Conservation (phyloP, 2,888 invertebrate species). For the Gastracanthus pulcherrimus region DNA sequence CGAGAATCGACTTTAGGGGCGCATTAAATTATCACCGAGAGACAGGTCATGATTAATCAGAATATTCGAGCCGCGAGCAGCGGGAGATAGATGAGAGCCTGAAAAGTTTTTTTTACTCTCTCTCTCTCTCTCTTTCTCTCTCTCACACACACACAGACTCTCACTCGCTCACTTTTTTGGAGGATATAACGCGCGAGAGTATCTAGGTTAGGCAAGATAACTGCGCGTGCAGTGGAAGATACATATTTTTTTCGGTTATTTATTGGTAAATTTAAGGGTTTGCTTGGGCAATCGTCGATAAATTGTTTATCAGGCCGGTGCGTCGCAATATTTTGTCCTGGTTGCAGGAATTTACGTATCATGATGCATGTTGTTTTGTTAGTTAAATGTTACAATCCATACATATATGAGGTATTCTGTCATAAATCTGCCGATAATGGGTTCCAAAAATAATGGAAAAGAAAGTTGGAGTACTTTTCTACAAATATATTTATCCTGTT, state of each 20-base stretch:
- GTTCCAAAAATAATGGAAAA: too few relatives aligned
- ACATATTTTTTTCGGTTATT: background rate
- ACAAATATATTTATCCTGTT: too few relatives aligned
- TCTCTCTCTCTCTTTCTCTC: background rate
- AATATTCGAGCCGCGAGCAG: constrained; percentile 10
- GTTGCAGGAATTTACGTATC: too few relatives aligned
- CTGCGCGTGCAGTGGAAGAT: background rate
- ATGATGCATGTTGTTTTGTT: too few relatives aligned
- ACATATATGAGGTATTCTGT: too few relatives aligned
- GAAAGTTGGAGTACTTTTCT: too few relatives aligned
- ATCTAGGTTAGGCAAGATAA: background rate
- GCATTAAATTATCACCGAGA: constrained; percentile 50
- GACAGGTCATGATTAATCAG: constrained; percentile 50
- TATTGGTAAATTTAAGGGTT: background rate
- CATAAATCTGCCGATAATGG: too few relatives aligned
- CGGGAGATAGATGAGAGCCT: constrained; percentile 16
- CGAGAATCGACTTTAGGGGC: constrained; percentile 26
- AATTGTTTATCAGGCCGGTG: background rate
- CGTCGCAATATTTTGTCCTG: too few relatives aligned
- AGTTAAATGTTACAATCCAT: too few relatives aligned
- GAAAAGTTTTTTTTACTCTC: background rate
- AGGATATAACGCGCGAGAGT: too few relatives aligned
- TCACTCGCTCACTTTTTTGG: too few relatives aligned
- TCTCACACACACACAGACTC: background rate
- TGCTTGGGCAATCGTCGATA: background rate